Conservation (phyloP, 35 echinoderm and acorn worm genomes). For the Hemicentrotus pulcherrimus region DNA sequence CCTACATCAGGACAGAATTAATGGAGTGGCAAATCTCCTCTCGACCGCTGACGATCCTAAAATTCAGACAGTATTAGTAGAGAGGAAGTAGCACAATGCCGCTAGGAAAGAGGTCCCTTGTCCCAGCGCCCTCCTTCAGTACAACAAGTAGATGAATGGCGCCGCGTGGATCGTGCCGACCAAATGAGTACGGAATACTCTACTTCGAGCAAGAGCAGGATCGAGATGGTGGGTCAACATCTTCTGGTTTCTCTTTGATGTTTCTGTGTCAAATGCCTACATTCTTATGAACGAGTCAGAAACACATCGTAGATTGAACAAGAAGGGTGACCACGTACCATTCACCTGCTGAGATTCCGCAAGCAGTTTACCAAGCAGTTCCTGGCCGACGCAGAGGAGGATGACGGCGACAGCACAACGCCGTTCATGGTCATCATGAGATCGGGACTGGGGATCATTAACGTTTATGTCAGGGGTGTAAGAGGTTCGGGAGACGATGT, state of each 20-base stretch:
- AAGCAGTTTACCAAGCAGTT: too few species aligned
- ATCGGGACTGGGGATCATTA: too few species aligned
- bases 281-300: background rate
- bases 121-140: background rate
- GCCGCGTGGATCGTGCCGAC: background rate
- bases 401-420: too few species aligned
- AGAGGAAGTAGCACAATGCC: background rate
- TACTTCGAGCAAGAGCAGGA: background rate
- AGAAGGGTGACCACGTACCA: too few species aligned
- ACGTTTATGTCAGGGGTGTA: too few species aligned
- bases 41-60: background rate
- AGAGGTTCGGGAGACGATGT: too few species aligned
- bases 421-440: too few species aligned
- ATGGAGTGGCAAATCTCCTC: background rate
- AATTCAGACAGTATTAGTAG: background rate
- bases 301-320: background rate
- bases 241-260: slow-evolving; percentile 1
- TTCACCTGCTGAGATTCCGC: too few species aligned
- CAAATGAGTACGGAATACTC: background rate
- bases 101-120: background rate
- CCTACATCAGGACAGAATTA: background rate
- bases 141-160: background rate
- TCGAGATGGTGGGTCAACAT: slow-evolving; percentile 19
- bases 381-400: too few species aligned
- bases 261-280: background rate